Percentiles rank a stretch among this genome's conserved stretches.
Conservation (phyloP, 2,113 vertebrate species). For the Lanius ludovicianus region DNA sequence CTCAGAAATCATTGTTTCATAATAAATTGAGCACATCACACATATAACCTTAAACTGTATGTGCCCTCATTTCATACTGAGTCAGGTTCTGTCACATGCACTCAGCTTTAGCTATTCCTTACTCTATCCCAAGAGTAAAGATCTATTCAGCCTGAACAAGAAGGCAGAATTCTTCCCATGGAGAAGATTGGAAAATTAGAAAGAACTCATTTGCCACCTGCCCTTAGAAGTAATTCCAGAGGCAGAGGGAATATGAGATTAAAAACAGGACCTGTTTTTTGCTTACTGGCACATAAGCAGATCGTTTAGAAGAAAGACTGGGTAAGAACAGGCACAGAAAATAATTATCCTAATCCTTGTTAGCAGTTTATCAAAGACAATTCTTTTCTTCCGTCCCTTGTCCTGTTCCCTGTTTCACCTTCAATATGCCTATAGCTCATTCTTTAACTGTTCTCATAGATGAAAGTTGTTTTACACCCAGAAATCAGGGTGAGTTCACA, state of each 20-base stretch:
- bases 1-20: background rate
- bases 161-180: constrained; percentile 23
- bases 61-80: background rate
- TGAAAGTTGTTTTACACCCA: background rate
- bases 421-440: background rate
- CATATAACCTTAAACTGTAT: background rate
- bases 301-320: constrained; percentile 10
- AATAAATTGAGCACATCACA: background rate
- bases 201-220: constrained; percentile 55
- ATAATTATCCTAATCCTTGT: background rate
- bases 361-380: background rate
- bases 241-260: constrained; percentile 65
- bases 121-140: background rate
- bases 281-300: background rate
- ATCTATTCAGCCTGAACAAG: background rate
- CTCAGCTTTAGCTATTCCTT: background rate
- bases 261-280: constrained; percentile 2
- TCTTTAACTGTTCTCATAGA: background rate
- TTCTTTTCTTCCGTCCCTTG: background rate
- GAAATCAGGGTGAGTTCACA: background rate
- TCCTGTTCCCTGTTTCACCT: background rate
- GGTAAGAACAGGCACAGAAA: background rate
- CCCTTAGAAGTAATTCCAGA: constrained; percentile 36
- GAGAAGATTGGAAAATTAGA: constrained; percentile 42
- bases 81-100: background rate